phyloP scores from a whole-genome alignment of 1,140 invertebrate species.

The Drosophila takahashii region DNA sequence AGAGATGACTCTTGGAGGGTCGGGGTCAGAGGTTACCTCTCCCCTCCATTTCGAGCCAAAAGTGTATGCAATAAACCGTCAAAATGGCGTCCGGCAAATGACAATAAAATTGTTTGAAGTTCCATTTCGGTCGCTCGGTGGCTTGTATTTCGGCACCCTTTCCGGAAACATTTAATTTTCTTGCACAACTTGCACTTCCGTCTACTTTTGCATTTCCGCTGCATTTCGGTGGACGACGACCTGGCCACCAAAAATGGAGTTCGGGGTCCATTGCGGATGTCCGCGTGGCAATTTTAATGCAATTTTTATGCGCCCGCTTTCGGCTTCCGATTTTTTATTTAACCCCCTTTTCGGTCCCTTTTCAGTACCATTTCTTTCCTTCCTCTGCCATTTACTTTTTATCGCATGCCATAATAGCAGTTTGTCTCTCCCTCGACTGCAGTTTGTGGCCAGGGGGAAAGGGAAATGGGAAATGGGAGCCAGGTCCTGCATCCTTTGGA shows the following conservation, averaged over 20 bases:
- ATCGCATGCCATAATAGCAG: slow-evolving; percentile 48
- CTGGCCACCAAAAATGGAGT: slow-evolving; percentile 30
- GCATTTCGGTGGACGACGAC: slow-evolving; percentile 27
- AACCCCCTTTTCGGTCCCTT: slow-evolving; percentile 18
- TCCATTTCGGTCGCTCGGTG: slow-evolving; percentile 7
- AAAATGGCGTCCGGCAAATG: slow-evolving; percentile 70
- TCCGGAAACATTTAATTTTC: slow-evolving; percentile 76
- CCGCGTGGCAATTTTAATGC: slow-evolving; percentile 78
- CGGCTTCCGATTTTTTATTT: slow-evolving; percentile 69
- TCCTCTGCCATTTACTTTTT: slow-evolving; percentile 44
- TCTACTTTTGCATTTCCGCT: slow-evolving; percentile 77
- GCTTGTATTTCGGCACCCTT: slow-evolving; percentile 14
- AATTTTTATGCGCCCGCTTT: slow-evolving; percentile 80
- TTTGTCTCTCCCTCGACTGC: slow-evolving; percentile 35
- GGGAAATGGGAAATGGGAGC: slow-evolving; percentile 13
- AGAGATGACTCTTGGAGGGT: background rate
- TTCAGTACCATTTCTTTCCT: slow-evolving; percentile 9
- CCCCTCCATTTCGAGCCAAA: slow-evolving; percentile 12
- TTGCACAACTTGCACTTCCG: slow-evolving; percentile 77
- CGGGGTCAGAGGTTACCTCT: background rate
- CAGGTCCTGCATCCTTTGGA: slow-evolving; percentile 16
- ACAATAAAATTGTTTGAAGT: slow-evolving; percentile 63
- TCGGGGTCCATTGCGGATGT: slow-evolving; percentile 69
- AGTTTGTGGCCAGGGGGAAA: slow-evolving; percentile 35
- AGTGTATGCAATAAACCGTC: slow-evolving; percentile 73